Evolutionary conservation across 2,888 invertebrate genomes (phyloP).

Genomic region (Anoncus sp.): DNA sequence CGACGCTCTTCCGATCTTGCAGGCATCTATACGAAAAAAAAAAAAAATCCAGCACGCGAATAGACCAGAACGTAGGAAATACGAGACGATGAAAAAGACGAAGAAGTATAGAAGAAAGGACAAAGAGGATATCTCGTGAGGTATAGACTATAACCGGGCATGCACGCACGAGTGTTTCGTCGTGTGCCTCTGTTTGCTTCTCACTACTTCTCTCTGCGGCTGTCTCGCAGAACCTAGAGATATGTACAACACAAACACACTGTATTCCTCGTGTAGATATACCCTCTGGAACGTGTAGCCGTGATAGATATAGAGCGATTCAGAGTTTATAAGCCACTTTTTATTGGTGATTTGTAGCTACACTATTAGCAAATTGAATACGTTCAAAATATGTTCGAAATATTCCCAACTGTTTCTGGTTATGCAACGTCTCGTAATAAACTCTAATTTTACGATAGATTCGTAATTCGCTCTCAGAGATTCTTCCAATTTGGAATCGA

Average conservation of each 20-base stretch:
- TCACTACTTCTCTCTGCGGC: conserved; percentile 27
- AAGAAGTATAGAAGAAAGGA: conserved; percentile 15
- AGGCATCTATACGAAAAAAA: conserved; percentile 11
- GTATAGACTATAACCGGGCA: conserved; percentile 30
- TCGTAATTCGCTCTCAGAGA: too few species aligned
- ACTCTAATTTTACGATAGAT: too few species aligned
- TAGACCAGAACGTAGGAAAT: conserved; percentile 53
- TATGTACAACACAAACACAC: conserved; percentile 14
- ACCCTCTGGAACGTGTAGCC: background rate
- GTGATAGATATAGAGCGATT: background rate
- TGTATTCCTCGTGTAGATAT: conserved; percentile 19
- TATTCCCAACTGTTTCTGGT: too few species aligned
- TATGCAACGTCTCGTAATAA: too few species aligned
- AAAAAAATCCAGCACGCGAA: conserved; percentile 51
- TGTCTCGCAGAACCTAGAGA: conserved; percentile 1
- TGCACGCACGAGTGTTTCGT: conserved; percentile 54
- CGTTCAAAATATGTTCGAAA: too few species aligned
- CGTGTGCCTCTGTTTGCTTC: conserved; percentile 69
- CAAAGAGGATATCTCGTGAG: conserved; percentile 42
- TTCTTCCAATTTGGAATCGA: too few species aligned
- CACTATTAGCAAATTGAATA: too few species aligned
- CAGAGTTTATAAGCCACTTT: background rate
- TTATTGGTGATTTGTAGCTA: background rate
- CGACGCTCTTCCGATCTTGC: too few species aligned
- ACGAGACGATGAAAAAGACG: conserved; percentile 43